These are phyloP conservation scores for Phyllostomus discolor DNA, from an alignment of 2,113 vertebrate species.

Conservation along the genomic window DNA sequence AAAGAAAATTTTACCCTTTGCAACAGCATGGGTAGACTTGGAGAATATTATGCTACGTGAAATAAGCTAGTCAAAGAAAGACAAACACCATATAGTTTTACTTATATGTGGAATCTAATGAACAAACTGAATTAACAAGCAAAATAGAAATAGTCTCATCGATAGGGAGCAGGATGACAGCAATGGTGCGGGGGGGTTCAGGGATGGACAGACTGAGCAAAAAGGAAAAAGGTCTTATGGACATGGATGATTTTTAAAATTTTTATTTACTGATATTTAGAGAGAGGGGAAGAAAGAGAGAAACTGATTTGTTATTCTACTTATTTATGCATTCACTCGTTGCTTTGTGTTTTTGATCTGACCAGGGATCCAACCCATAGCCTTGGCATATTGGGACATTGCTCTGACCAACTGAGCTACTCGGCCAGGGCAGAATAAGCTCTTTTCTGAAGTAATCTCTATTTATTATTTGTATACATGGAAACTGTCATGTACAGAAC, in stretches of 20 bases:
- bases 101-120: too few relatives aligned
- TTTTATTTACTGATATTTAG: background rate
- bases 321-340: background rate
- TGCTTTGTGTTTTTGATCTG: background rate
- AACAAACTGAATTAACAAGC: too few relatives aligned
- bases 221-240: too few relatives aligned
- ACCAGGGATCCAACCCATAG: background rate
- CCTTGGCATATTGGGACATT: background rate
- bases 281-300: background rate
- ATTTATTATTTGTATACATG: background rate
- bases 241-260: background rate
- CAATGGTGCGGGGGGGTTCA: too few relatives aligned
- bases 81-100: too few relatives aligned
- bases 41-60: too few relatives aligned
- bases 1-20: too few relatives aligned
- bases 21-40: too few relatives aligned
- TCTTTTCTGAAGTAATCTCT: background rate
- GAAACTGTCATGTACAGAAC: background rate
- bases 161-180: too few relatives aligned
- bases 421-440: background rate
- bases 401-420: background rate
- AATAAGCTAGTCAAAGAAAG: too few relatives aligned
- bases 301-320: background rate
- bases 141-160: too few relatives aligned
- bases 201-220: too few relatives aligned